Base-by-base conservation (phyloP, 2,888 invertebrate genomes). In the Lithosia quadra region DNA sequence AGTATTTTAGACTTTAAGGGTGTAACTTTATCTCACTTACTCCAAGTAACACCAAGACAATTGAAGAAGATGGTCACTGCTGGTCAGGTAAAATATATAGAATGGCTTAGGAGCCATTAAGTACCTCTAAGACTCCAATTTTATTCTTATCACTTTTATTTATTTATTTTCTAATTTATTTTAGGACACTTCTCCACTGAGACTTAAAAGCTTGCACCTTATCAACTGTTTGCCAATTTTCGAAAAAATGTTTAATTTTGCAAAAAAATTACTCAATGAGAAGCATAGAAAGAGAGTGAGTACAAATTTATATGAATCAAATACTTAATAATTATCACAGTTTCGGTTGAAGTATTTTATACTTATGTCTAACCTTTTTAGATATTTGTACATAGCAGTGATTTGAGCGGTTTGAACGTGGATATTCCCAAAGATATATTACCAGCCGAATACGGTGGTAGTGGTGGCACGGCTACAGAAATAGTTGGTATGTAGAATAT, bases 141-240 rank as follows among this genome's bases (percentile, higher is more conserved):
- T n/a, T n/a, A n/a, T n/a, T n/a, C n/a, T n/a, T n/a, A n/a, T n/a
- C n/a, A n/a, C n/a, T n/a, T n/a, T n/a, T n/a, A n/a, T n/a, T n/a
- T n/a, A n/a, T n/a, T n/a, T n/a, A n/a, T n/a, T n/a, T n/a, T n/a
- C n/a, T n/a, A n/a, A n/a, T 49, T 22, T n/a, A n/a, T 68, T 77
- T 57, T 67, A 78, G 80, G 80, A 79, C 11, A 80, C 78, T 55
- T 77, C 80, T 5, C 78, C 78, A 0, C 2, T 78, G 9, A 64
- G 78, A 63, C 33, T 78, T 22, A 78, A 79, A 63, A 71, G 69
- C 49, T 34, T 77, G 28, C 72, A 79, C n/a, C 33, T 63, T 15
- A 62, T 78, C 57, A 78, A 78, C 56, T 24, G 61, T 0, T 39
- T 59, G 1, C 43, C 69, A 43, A 56, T 70, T 0, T 68, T 79